A percentile compares a stretch with the other conserved stretches of the same genome.
Evolutionary conservation across 2,888 invertebrate species (phyloP).

Genomic region (Clunio marinus): DNA sequence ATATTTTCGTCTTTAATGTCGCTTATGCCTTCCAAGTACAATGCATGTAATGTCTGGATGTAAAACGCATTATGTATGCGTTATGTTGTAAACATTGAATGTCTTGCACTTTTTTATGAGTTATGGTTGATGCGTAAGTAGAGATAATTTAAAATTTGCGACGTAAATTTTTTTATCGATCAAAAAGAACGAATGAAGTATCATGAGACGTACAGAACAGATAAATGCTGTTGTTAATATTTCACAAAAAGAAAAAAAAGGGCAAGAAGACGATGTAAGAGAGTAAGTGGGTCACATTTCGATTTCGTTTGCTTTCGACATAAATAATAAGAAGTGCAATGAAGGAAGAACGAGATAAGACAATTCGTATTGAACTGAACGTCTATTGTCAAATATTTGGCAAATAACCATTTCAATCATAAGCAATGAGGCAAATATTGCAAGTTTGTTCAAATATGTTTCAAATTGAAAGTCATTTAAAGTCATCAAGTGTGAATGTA

Average conservation of each 20-base stretch:
- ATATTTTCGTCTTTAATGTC: neutral
- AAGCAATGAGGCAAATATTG: too few relatives aligned
- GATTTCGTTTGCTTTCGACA: slow-evolving; percentile 20
- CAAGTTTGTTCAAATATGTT: too few relatives aligned
- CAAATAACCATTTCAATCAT: too few relatives aligned
- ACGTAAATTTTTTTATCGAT: neutral
- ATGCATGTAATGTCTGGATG: slow-evolving; percentile 31
- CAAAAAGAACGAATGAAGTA: neutral
- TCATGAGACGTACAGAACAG: neutral
- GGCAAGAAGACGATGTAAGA: neutral
- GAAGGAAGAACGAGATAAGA: too few relatives aligned
- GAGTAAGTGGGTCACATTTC: slow-evolving; percentile 28
- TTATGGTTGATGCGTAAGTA: slow-evolving; percentile 5
- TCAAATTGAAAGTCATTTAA: too few relatives aligned
- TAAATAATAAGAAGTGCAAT: too few relatives aligned
- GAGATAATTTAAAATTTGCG: slow-evolving; percentile 25
- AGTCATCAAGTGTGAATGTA: too few relatives aligned
- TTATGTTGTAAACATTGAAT: slow-evolving; percentile 18
- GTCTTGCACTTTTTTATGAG: slow-evolving; percentile 29
- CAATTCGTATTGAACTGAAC: too few relatives aligned
- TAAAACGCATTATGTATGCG: slow-evolving; percentile 11
- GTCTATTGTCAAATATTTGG: too few relatives aligned
- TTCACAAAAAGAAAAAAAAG: neutral
- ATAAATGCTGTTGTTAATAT: too few relatives aligned
- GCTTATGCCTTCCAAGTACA: slow-evolving; percentile 14